Base-by-base conservation (phyloP, 2,113 vertebrate species). In the Trichomycterus rosablanca region DNA sequence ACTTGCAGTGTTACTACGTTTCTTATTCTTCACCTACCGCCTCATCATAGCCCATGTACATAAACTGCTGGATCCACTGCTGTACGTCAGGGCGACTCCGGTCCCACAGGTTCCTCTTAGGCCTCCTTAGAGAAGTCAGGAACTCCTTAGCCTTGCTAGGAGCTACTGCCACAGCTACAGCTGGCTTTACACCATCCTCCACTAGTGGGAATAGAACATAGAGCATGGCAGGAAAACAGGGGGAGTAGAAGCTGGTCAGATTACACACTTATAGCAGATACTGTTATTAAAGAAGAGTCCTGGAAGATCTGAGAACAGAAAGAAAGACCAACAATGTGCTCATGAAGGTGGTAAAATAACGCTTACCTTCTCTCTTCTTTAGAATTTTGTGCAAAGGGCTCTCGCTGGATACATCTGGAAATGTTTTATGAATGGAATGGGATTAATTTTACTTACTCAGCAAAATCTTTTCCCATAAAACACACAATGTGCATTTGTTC, bases 11-110 rank as follows among this genome's bases (percentile, higher is more conserved):
- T n/a, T n/a, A n/a, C n/a, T n/a, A n/a, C n/a, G n/a, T n/a, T n/a
- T n/a, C n/a, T 51, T 48, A 48, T 7, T 1, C 15, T 43, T 32
- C 16, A 77, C 92, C 75, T 70, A 96, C 96, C 69, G 90, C 85
- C 73, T 98, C 95, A 0, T 97, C 91, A 8, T 81, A 98, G 8
- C 94, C 95, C 88, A 94, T 84, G 74, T 89, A 88, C 61, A 93
- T 93, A 59, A 97, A 95, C 75, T 97, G 94, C 81, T 90, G 89
- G 53, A 97, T 97, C 95, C 96, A 97, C 74, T 97, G 93, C 81
- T 97, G 93, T 0, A 95, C 92, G 0, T 98, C 93, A 0, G 92
- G 86, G 34, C 91, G 86, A 18, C 81, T 90, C 1, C 92, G 87
- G 65, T 97, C 94, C 95, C 94, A 97, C 16, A 97, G 68, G 73